Conservation (phyloP, 2,113 vertebrate genomes). For the Corythornis cristatus region DNA sequence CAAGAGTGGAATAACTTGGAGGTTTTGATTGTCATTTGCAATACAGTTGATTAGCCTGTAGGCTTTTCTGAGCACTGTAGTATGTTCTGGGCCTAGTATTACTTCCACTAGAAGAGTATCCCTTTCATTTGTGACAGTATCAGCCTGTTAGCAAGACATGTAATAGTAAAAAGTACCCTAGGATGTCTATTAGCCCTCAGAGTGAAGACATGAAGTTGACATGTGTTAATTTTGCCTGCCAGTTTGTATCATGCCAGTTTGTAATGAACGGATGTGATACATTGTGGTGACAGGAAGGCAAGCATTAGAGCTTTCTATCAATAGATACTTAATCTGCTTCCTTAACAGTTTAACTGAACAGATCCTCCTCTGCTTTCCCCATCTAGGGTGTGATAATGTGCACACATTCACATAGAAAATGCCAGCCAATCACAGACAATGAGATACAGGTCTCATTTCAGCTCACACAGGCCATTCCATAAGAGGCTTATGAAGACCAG, state of each 20-base stretch:
- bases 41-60: not conserved
- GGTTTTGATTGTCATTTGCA: not conserved
- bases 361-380: not conserved
- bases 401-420: not conserved
- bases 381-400: not conserved
- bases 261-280: conserved; percentile 11
- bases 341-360: conserved; percentile 23
- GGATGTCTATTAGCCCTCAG: conserved; percentile 13
- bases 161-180: not conserved
- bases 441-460: not conserved
- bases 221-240: conserved; percentile 61
- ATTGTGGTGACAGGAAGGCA: conserved; percentile 3
- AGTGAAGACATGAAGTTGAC: conserved; percentile 13
- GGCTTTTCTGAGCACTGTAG: not conserved
- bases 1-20: not conserved
- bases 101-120: not conserved
- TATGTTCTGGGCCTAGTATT: not conserved
- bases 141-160: conserved; percentile 12
- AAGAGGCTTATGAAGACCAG: not conserved
- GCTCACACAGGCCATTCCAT: not conserved
- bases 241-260: conserved; percentile 34
- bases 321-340: conserved; percentile 19
- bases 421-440: not conserved
- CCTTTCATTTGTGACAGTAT: conserved; percentile 10
- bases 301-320: conserved; percentile 1